Evolutionary conservation across 2,888 invertebrate species (phyloP), one percentile per base, ranked within the genome.

Genomic region (Hyalella azteca): DNA sequence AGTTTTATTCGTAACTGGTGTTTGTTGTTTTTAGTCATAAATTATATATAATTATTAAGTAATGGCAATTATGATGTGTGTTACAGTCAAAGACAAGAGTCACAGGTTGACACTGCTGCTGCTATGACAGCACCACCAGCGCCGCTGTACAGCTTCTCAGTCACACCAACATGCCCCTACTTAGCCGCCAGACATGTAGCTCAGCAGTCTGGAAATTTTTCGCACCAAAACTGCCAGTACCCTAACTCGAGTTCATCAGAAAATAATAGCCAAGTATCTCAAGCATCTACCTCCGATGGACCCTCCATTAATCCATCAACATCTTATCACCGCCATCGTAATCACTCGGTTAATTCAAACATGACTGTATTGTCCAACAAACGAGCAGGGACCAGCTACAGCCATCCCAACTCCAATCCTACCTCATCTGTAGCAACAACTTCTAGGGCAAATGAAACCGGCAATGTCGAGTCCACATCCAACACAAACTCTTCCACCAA

Each of bases 341-440:
- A n/a, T n/a, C 29, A 22, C 13, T 54, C 54, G 13, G 66, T 66
- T 36, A 36, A 22, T 39, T 66, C 66, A 22, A 66, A 66, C 29
- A 66, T 66, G 66, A 66, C 66, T 32, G 66, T 66, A 9, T 36
- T 66, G 66, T 32, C 36, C 5, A 39, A 39, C 66, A 66, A 66
- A 39, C 32, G 66, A 36, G 9, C 66, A 32, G 39, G 66, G 19
- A 36, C n/a, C n/a, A n/a, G n/a, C n/a, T n/a, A n/a, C n/a, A n/a
- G n/a, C n/a, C n/a, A n/a, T n/a, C n/a, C n/a, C n/a, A n/a, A 32
- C 66, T 29, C 39, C 22, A 66, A 66, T 19, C 36, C 66, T 29
- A 36, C 66, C 66, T 66, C 66, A 66, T 66, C 66, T 66, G 29
- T 66, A 66, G 66, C 36, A n/a, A 36, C 66, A n/a, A 39, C 7